phyloP scores from a whole-genome alignment of 2,113 vertebrate genomes.

The Dicaeum eximium region DNA sequence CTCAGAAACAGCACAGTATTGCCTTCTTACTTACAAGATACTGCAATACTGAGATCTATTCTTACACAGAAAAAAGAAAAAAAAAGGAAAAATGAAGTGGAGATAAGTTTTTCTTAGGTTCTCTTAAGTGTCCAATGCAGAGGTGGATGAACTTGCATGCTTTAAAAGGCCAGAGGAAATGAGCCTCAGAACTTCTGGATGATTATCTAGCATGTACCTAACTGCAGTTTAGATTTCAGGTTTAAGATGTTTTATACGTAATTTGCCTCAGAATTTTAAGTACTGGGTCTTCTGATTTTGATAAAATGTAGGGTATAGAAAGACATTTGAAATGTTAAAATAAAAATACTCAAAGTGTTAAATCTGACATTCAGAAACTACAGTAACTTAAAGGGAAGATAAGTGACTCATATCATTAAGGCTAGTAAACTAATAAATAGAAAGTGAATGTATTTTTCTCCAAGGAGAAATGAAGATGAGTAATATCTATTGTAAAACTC shows the following conservation, averaged over 20 bases:
- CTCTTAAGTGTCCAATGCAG: not conserved
- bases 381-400: not conserved
- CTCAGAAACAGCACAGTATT: not conserved
- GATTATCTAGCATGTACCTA: not conserved
- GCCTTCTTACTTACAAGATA: not conserved
- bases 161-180: not conserved
- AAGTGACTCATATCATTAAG: not conserved
- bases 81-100: accelerated
- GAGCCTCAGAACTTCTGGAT: not conserved
- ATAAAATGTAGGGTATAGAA: not conserved
- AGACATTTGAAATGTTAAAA: not conserved
- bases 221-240: not conserved
- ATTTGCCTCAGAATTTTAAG: not conserved
- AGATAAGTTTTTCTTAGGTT: not conserved
- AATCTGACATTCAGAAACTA: not conserved
- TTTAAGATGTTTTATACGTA: not conserved
- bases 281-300: not conserved
- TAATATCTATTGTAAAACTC: not conserved
- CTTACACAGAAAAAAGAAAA: not conserved
- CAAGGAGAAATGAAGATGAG: not conserved
- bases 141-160: not conserved
- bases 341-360: not conserved
- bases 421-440: not conserved
- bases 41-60: not conserved
- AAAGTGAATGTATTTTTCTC: not conserved